These are phyloP conservation scores for Xenus cinereus DNA, from an alignment of 2,113 vertebrate genomes.

Conservation along the genomic window DNA sequence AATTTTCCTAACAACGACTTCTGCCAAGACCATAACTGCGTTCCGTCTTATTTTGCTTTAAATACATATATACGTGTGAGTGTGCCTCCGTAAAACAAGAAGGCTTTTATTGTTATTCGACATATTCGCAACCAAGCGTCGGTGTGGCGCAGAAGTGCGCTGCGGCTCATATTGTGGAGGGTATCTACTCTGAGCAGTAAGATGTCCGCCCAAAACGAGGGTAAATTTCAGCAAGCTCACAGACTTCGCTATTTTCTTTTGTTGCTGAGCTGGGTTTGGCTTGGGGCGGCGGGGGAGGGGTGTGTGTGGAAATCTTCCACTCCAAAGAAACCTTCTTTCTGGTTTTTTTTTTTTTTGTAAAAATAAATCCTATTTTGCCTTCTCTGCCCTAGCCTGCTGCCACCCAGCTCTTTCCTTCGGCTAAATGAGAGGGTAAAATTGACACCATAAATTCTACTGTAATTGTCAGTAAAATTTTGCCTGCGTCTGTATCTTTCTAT, in stretches of 20 bases:
- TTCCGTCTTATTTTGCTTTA: not conserved
- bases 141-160: not conserved
- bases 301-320: not conserved
- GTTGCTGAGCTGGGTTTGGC: slow-evolving; percentile 15
- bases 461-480: slow-evolving; percentile 20
- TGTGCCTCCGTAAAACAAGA: not conserved
- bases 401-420: not conserved
- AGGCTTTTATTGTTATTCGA: not conserved
- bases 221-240: not conserved
- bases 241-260: slow-evolving; percentile 31
- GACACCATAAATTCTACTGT: slow-evolving; percentile 10
- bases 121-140: not conserved
- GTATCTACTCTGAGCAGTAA: not conserved
- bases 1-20: slow-evolving; percentile 72
- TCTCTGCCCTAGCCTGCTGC: not conserved
- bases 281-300: slow-evolving; percentile 17
- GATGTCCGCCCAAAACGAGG: slow-evolving; percentile 8
- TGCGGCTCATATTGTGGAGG: not conserved
- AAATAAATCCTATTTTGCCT: not conserved
- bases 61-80: not conserved
- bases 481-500: not conserved
- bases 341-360: no score
- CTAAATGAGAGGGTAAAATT: not conserved
- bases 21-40: slow-evolving; percentile 60
- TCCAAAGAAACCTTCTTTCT: not conserved